These are phyloP conservation scores for Conops quadrifasciatus DNA, from an alignment of 2,888 invertebrate species.

Conservation along the genomic window DNA sequence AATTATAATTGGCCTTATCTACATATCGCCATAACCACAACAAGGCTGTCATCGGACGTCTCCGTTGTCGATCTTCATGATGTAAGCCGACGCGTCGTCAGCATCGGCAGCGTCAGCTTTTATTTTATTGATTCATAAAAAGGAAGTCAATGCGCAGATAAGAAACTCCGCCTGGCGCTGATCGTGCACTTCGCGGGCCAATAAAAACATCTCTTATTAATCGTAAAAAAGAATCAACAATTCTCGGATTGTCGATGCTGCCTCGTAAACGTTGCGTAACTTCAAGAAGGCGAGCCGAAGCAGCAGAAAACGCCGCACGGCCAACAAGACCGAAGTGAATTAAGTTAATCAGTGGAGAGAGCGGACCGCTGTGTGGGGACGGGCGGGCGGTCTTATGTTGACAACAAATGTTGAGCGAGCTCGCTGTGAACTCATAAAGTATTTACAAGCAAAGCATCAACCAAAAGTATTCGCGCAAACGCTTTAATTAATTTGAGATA, in stretches of 20 bases:
- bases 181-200: slow-evolving; percentile 33
- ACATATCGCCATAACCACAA: neutral
- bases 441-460: neutral
- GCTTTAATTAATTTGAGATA: too few species aligned
- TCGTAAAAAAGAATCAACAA: slow-evolving; percentile 31
- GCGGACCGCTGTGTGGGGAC: slow-evolving; percentile 3
- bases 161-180: slow-evolving; percentile 28
- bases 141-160: slow-evolving; percentile 23
- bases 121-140: slow-evolving; percentile 31
- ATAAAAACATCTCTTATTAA: slow-evolving; percentile 36
- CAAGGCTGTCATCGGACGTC: slow-evolving; percentile 27
- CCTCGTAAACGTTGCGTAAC: slow-evolving; percentile 37
- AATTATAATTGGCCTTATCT: slow-evolving; percentile 1
- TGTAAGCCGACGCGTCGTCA: neutral
- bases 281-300: slow-evolving; percentile 22
- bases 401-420: neutral
- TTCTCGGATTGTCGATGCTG: slow-evolving; percentile 16
- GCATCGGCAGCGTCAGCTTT: neutral
- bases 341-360: slow-evolving; percentile 35
- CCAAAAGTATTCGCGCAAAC: neutral
- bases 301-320: neutral
- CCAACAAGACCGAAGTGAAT: slow-evolving; percentile 35
- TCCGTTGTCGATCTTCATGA: slow-evolving; percentile 37
- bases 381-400: slow-evolving; percentile 8
- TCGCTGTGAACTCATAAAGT: neutral